Base-by-base conservation (phyloP, 2,888 invertebrate genomes). In the Itoplectis maculator region DNA sequence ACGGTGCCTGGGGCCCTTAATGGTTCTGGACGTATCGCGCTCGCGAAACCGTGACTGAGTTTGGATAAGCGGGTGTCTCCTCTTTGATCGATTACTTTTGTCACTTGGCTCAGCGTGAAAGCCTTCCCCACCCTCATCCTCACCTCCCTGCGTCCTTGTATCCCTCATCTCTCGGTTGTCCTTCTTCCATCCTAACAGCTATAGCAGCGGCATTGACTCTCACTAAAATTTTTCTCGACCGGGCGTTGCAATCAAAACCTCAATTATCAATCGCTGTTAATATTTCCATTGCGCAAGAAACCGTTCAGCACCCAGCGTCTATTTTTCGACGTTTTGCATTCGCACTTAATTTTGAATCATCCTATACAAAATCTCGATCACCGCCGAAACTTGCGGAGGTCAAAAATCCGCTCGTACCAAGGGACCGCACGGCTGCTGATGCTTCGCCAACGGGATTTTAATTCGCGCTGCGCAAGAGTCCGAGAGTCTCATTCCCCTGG, bases 21-120 rank as follows among this genome's bases (percentile, higher is more conserved):
- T 85, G 84, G 81, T 84, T 70, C 65, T 74, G 79, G 73, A 80
- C 79, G 84, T 83, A 81, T 84, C 81, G 79, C 69, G 85, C 66
- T 81, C 76, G 77, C 76, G 66, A 66, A 42, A 81, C 81, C 81
- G 74, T 83, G 81, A 77, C 79, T 79, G 81, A 79, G 83, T 83
- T 83, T 81, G 84, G 84, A 85, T 85, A 85, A 85, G 83, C 79
- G 84, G 81, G 81, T 78, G 83, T 88, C 86, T 87, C 87, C 88
- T 88, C 88, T 91, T 91, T 92, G 92, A 92, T 92, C 89, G 91
- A 92, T 92, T 87, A 89, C 91, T 90, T 91, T 91, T 91, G 91
- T 92, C 91, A 90, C 90, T 91, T 90, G 89, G 88, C 86, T 82
- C 80, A 73, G 79, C 75, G 79, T 84, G 79, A 83, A 79, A 83